These are phyloP conservation scores for Apostichopus californicus DNA, from an alignment of 35 echinoderm and acorn worm genomes.

Conservation along the genomic window DNA sequence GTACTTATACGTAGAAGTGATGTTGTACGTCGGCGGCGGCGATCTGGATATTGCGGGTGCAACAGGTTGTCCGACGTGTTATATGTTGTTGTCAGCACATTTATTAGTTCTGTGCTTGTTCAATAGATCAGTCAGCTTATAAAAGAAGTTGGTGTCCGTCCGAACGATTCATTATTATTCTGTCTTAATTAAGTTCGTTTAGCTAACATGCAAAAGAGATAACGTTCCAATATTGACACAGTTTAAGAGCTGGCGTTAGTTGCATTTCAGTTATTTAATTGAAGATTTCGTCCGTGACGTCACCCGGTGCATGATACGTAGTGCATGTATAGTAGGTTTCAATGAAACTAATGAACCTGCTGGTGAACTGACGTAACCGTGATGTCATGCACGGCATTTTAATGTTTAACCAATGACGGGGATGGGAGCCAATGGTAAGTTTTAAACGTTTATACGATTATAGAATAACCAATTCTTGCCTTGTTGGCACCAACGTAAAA, in stretches of 20 bases:
- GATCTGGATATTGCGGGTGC: too few relatives aligned
- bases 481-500: too few relatives aligned
- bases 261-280: slow-evolving; percentile 9
- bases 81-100: background rate
- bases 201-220: slow-evolving; percentile 18
- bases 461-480: too few relatives aligned
- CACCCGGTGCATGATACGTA: background rate
- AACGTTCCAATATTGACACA: slow-evolving; percentile 34
- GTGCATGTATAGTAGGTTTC: too few relatives aligned
- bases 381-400: too few relatives aligned
- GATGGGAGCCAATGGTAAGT: too few relatives aligned
- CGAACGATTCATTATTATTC: slow-evolving; percentile 40
- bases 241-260: slow-evolving; percentile 1
- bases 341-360: too few relatives aligned
- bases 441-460: too few relatives aligned
- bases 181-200: slow-evolving; percentile 41
- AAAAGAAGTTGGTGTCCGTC: background rate
- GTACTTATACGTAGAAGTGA: too few relatives aligned
- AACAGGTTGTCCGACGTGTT: background rate
- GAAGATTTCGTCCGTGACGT: slow-evolving; percentile 9
- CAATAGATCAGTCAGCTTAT: background rate
- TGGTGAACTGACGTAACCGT: too few relatives aligned
- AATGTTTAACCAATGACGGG: too few relatives aligned
- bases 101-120: background rate
- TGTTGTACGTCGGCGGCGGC: too few relatives aligned